These are phyloP conservation scores for Spodoptera litura DNA, from an alignment of 1,140 invertebrate species.

Conservation along the genomic window DNA sequence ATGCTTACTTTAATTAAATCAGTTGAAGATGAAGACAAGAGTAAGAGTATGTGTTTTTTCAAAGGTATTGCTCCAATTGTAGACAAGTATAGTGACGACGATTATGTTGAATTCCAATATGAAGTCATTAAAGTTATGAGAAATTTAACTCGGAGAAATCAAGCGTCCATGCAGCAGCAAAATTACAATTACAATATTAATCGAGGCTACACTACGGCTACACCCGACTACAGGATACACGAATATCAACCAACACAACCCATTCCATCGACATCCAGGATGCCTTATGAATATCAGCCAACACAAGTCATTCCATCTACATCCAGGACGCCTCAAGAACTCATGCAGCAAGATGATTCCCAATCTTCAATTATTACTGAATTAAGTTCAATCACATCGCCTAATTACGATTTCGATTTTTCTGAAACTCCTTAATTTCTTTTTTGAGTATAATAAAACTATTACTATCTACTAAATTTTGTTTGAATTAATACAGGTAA, in stretches of 20 bases:
- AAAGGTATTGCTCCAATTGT: constrained; percentile 63
- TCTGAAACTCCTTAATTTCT: constrained; percentile 51
- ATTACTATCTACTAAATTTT: constrained; percentile 54
- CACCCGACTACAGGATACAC: constrained; percentile 58
- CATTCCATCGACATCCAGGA: constrained; percentile 56
- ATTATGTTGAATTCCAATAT: constrained; percentile 59
- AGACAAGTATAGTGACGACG: constrained; percentile 62
- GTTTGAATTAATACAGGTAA: constrained; percentile 54
- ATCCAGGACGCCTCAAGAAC: constrained; percentile 46
- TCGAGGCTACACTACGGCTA: constrained; percentile 56
- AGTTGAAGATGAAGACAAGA: constrained; percentile 61
- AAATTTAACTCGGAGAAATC: constrained; percentile 59
- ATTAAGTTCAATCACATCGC: constrained; percentile 52
- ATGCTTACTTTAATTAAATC: constrained; percentile 59
- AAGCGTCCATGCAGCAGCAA: constrained; percentile 57
- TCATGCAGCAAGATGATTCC: constrained; percentile 47
- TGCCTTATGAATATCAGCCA: constrained; percentile 46
- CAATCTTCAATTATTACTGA: constrained; percentile 54
- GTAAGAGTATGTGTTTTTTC: constrained; percentile 64
- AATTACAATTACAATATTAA: constrained; percentile 59
- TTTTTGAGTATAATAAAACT: constrained; percentile 35
- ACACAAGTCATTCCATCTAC: constrained; percentile 43
- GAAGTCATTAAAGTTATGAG: constrained; percentile 62
- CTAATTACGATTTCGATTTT: constrained; percentile 51
- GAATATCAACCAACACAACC: constrained; percentile 58